Base-by-base conservation (phyloP, 2,888 invertebrate genomes). In the Teleogryllus oceanicus region DNA sequence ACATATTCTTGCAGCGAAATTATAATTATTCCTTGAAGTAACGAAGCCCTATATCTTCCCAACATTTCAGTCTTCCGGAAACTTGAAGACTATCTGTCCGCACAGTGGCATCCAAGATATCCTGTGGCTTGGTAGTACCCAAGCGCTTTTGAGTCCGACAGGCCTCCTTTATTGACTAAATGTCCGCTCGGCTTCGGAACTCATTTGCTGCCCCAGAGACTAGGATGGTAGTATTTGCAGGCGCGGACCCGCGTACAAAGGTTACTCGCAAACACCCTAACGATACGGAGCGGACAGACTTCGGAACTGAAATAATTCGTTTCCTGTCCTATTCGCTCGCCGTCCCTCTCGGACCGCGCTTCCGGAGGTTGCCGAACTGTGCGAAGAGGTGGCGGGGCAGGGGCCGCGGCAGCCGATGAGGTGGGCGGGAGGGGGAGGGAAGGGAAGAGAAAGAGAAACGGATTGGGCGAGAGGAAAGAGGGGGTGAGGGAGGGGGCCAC, bases 291-390 rank as follows among this genome's bases (percentile, higher is more conserved):
- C 62, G 62, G 13, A 62, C 62, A n/a, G 13, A 62, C 62, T 62
- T 62, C 62, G n/a, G 62, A 62, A 62, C 62, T 62, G n/a, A 62
- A 62, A 62, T 62, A 62, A 62, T 62, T 62, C 62, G 62, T n/a
- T 18, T 13, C 62, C 62, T 62, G 62, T 62, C 62, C 62, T n/a
- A 18, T 62, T n/a, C 62, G 16, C n/a, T 62, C 8, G 16, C 62
- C 16, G n/a, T 62, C n/a, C 62, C 62, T 62, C 62, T 62, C 62
- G 62, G n/a, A n/a, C 16, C 62, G 62, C n/a, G 62, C 62, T 62
- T 62, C 62, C 62, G 62, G 62, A n/a, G n/a, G 62, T 5, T n/a
- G 62, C 62, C 62, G n/a, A n/a, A 62, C 62, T 62, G 62, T 18
- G n/a, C 16, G 62, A 62, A 62, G 62, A 62, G 62, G n/a, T 8